Conservation (phyloP, 2,113 vertebrate genomes). For the Mastomys natalensis region DNA sequence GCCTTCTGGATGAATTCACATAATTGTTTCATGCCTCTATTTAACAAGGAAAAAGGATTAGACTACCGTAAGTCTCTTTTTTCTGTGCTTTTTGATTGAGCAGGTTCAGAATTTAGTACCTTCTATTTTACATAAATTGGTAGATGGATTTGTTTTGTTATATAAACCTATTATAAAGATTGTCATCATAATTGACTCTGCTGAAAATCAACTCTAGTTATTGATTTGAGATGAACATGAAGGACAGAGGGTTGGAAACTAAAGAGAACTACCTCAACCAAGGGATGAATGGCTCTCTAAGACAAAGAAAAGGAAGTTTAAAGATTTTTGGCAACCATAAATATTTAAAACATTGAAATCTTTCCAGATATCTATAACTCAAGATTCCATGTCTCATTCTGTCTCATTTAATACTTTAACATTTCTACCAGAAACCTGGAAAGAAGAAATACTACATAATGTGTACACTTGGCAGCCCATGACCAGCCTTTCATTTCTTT, state of each 20-base stretch:
- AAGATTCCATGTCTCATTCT: neutral
- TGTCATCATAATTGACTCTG: conserved; percentile 12
- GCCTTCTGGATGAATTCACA: neutral
- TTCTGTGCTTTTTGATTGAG: neutral
- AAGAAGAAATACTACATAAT: neutral
- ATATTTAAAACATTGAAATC: neutral
- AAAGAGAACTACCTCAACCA: neutral
- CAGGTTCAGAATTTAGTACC: neutral
- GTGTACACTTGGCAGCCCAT: neutral
- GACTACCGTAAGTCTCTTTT: neutral
- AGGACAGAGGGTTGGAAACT: neutral
- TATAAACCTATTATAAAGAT: conserved; percentile 15
- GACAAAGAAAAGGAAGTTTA: neutral
- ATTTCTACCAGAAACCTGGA: neutral
- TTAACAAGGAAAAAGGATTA: neutral
- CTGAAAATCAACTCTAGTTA: conserved; percentile 31
- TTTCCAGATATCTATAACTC: neutral
- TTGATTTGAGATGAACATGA: neutral
- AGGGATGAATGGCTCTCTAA: neutral
- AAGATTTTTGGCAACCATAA: neutral
- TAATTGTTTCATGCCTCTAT: neutral
- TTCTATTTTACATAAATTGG: neutral
- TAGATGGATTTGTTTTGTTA: conserved; percentile 34
- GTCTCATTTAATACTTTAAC: neutral
- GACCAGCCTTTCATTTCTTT: neutral